A percentile compares a stretch with the other conserved stretches of the same genome.
phyloP scores from a whole-genome alignment of 2,888 invertebrate genomes.

The Volucella zonaria region DNA sequence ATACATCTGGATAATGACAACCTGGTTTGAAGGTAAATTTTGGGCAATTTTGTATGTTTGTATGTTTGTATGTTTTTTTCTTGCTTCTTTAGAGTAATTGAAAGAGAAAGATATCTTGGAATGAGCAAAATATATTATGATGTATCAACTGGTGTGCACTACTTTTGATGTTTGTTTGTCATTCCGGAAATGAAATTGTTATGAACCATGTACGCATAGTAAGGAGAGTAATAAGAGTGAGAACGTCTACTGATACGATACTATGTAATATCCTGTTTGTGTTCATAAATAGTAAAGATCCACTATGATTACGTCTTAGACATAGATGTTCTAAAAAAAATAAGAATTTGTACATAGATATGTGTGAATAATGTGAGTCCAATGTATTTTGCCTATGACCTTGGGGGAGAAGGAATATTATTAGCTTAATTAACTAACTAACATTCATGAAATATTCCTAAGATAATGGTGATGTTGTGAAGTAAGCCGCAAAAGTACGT shows the following conservation, averaged over 20 bases:
- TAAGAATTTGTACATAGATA: too few relatives aligned
- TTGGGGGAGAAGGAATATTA: too few relatives aligned
- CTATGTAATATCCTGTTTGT: background rate
- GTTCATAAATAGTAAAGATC: background rate
- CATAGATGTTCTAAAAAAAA: too few relatives aligned
- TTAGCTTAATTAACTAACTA: too few relatives aligned
- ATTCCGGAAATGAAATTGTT: constrained; percentile 33
- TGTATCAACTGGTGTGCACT: constrained; percentile 19
- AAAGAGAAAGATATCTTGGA: background rate
- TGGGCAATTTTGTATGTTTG: background rate
- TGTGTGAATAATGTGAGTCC: too few relatives aligned
- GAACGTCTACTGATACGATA: background rate
- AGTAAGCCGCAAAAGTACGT: too few relatives aligned
- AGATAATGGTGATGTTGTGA: too few relatives aligned
- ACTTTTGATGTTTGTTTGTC: constrained; percentile 37
- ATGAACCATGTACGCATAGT: background rate
- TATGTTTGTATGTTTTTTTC: background rate
- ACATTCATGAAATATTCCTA: too few relatives aligned
- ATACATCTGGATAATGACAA: constrained; percentile 17
- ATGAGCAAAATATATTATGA: background rate
- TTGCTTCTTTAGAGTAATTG: background rate
- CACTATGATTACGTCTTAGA: background rate
- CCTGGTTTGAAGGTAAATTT: constrained; percentile 5
- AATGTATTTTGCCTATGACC: too few relatives aligned
- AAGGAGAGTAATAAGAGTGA: background rate